Base-by-base conservation (phyloP, 2,113 vertebrate species). In the Phalacrocorax carbo region DNA sequence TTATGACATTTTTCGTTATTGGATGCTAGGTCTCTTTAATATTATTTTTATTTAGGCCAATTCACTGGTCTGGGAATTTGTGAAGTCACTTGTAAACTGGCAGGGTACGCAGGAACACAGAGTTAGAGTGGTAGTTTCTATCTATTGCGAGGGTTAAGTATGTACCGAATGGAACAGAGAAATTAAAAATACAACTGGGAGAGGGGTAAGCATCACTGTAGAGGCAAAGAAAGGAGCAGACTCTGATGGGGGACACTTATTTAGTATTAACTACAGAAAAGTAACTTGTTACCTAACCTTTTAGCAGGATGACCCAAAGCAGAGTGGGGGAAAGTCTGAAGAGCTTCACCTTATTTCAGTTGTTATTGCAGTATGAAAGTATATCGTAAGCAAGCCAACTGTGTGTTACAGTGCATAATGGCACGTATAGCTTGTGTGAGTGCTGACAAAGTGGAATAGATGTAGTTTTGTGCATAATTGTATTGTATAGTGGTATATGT, bases 11-110 rank as follows among this genome's bases (percentile, higher is more conserved):
- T 42, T 60, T 64, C 0, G 5, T 54, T 77, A 26, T 36, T 2
- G 23, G 9, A 2, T 60, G 11, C 2, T 8, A 13, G 18, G 9
- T 9, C 0, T 18, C n/a, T 10, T 18, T 9, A 13, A 11, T 54
- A 44, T 70, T 9, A 4, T 17, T 49, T 57, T n/a, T 52, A 5
- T 34, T 57, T n/a, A 7, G 55, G 40, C 9, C 8, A 14, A 0
- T 32, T 77, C 34, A 15, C 22, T 29, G 17, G 9, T 26, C 51
- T 62, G 38, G 32, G 9, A 40, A 22, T 11, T 9, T 27, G 7
- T 30, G 15, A 4, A 23, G 57, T 3, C 3, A 10, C 34, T 25
- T 68, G 36, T 9, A n/a, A 51, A 17, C 7, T 11, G 40, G 22
- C 30, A 49, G 42, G 11, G 42, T 22, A 20, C 7, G 3, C 16